Conservation (phyloP, 2,888 invertebrate genomes). For the Platycheirus rosarum region DNA sequence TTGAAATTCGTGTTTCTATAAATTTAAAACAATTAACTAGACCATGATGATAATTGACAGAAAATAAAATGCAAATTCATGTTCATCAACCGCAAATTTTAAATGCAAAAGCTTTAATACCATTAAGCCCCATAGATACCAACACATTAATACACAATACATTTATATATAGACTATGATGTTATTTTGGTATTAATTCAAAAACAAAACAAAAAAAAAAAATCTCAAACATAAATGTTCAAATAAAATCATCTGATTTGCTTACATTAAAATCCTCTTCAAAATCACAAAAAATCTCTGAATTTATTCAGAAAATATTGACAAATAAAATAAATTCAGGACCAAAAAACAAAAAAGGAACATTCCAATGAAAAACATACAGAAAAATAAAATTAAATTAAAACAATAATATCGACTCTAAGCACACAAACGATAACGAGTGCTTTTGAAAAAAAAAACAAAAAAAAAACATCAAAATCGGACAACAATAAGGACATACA, state of each 20-base stretch:
- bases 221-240: slow-evolving; percentile 13
- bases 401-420: slow-evolving; percentile 56
- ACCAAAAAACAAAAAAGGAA: slow-evolving; percentile 14
- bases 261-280: slow-evolving; percentile 44
- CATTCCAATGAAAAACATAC: too few species aligned
- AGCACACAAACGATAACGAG: slow-evolving; percentile 64
- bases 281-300: slow-evolving; percentile 39
- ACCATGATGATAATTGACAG: too few species aligned
- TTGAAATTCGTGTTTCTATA: too few species aligned
- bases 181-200: neutral
- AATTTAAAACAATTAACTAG: too few species aligned
- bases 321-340: slow-evolving; percentile 24
- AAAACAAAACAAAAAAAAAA: neutral
- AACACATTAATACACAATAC: neutral
- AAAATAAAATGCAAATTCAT: slow-evolving; percentile 37
- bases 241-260: slow-evolving; percentile 27
- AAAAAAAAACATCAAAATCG: slow-evolving; percentile 32
- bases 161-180: too few species aligned
- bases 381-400: slow-evolving; percentile 1
- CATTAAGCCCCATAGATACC: neutral
- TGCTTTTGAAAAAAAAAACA: slow-evolving; percentile 34
- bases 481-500: slow-evolving; percentile 61
- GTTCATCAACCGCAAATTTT: slow-evolving; percentile 26
- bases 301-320: slow-evolving; percentile 43
- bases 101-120: slow-evolving; percentile 28